Conservation (phyloP, 1,140 invertebrate species). For the Branchinecta lynchi region DNA sequence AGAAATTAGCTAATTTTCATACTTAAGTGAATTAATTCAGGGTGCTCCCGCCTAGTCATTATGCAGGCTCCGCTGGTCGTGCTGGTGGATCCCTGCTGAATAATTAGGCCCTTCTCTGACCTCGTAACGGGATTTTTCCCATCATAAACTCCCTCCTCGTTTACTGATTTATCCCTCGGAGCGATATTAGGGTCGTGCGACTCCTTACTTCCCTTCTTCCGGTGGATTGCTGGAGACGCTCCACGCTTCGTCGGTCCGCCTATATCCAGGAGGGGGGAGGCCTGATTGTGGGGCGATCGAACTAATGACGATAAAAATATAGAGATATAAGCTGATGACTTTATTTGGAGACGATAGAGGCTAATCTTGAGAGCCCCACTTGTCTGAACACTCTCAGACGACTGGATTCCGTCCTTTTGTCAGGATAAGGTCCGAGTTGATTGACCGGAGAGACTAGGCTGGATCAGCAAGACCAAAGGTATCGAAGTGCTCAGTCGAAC, state of each 20-base stretch:
- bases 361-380: too few relatives aligned
- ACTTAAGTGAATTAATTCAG: slow-evolving; percentile 11
- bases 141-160: slow-evolving; percentile 6
- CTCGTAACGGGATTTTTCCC: not conserved
- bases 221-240: not conserved
- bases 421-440: too few relatives aligned
- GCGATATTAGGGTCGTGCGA: slow-evolving; percentile 5
- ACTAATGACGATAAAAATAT: not conserved
- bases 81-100: slow-evolving; percentile 10
- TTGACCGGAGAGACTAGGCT: too few relatives aligned
- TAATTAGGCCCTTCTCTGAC: not conserved
- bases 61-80: not conserved
- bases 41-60: slow-evolving; percentile 2
- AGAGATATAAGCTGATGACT: too few relatives aligned
- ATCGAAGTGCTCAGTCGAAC: too few relatives aligned
- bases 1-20: slow-evolving; percentile 3
- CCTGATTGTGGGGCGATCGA: not conserved
- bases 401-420: too few relatives aligned
- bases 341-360: too few relatives aligned
- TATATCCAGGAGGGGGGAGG: not conserved
- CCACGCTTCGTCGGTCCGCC: not conserved
- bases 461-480: too few relatives aligned
- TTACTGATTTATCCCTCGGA: slow-evolving; percentile 7
- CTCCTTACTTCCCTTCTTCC: not conserved
- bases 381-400: too few relatives aligned